Evolutionary conservation across 2,113 vertebrate genomes (phyloP).

Genomic region (Montifringilla adamsi): DNA sequence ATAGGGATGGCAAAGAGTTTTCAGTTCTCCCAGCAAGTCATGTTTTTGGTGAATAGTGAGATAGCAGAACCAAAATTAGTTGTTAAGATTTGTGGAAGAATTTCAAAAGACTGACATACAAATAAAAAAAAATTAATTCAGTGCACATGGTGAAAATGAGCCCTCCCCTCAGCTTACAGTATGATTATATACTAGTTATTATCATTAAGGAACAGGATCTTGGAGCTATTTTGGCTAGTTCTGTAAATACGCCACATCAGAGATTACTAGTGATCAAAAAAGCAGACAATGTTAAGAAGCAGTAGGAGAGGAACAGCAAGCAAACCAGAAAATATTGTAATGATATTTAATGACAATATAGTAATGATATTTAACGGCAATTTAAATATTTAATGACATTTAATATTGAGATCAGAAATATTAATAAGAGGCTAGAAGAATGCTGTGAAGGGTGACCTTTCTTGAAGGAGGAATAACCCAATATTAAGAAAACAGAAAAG

Average conservation of each 20-base stretch:
- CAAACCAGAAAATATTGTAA: background rate
- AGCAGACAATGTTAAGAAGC: background rate
- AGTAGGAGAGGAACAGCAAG: background rate
- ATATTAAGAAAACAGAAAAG: background rate
- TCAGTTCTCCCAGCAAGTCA: background rate
- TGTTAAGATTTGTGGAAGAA: background rate
- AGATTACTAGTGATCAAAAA: background rate
- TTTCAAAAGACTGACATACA: background rate
- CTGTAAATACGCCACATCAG: background rate
- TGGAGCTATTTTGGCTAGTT: background rate
- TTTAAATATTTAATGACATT: background rate
- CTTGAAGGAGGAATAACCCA: background rate
- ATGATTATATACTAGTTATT: background rate
- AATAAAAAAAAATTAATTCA: background rate
- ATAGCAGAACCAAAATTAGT: background rate
- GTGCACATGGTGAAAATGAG: background rate
- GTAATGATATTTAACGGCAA: background rate
- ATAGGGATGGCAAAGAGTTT: background rate
- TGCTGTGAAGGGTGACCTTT: background rate
- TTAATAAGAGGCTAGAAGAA: background rate
- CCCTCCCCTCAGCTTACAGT: background rate
- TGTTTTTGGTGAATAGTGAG: background rate
- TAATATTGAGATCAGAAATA: background rate
- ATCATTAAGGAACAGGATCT: background rate
- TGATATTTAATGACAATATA: background rate